Base-by-base conservation (phyloP, 2,888 invertebrate genomes). In the Phlogophora meticulosa region DNA sequence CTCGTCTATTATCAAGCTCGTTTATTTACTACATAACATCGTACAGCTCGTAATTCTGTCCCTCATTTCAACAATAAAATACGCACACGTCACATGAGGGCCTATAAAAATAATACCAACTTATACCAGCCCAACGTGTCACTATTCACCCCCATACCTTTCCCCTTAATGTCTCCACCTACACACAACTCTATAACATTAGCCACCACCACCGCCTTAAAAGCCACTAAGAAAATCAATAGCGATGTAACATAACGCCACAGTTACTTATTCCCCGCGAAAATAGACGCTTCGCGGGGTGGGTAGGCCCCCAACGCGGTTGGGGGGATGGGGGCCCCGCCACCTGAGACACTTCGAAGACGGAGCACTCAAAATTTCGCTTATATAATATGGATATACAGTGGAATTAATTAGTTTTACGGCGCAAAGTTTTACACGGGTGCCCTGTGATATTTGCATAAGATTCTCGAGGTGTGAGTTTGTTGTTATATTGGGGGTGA, bases 301-400 rank as follows among this genome's bases (percentile, higher is more conserved):
- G 70, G 73, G 65, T 53, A 51, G n/a, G 42, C 75, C 42, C 57
- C 69, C 62, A 20, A 45, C 58, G 28, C 7, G 56, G 67, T 13
- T 32, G 56, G 59, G 68, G 72, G 58, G 60, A 34, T 55, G 74
- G 78, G 72, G 28, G 38, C 10, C 22, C 24, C 63, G 84, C 87
- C 91, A 91, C 91, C 91, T 91, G 92, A 91, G 91, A 91, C 90
- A 80, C 81, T 80, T 82, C 74, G 85, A 90, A 90, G 90, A 88
- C 88, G 91, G 34, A 75, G 88, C 89, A 89, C 90, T 91, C 90
- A 90, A 91, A 91, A 89, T 90, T 91, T 90, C 87, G 86, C 88
- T 88, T 88, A 88, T 88, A 89, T 87, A 85, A 87, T 83, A 67
- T 76, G 74, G 75, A 82, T 82, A 82, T 82, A 76, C 77, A 58